These are phyloP conservation scores for Oceanodroma tethys DNA, from an alignment of 2,113 vertebrate species.

Conservation along the genomic window DNA sequence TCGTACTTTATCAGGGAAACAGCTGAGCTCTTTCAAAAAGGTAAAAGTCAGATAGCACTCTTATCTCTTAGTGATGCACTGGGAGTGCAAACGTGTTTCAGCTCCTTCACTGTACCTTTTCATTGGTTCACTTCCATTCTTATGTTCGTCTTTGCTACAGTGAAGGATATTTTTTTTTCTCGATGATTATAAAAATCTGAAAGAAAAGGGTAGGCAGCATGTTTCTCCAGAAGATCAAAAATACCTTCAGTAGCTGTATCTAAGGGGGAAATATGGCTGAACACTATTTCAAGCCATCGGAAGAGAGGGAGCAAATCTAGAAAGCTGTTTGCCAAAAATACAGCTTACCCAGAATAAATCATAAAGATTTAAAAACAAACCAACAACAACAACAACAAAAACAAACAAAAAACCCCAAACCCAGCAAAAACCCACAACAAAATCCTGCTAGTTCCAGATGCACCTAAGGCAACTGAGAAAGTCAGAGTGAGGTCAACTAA, in stretches of 20 bases:
- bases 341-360: background rate
- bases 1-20: conserved; percentile 34
- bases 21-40: conserved; percentile 35
- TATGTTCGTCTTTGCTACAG: conserved; percentile 7
- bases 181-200: background rate
- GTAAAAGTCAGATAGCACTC: conserved; percentile 46
- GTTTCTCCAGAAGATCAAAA: background rate
- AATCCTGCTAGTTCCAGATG: background rate
- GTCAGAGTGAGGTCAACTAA: background rate
- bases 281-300: background rate
- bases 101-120: background rate
- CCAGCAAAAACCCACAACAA: background rate
- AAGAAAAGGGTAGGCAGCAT: background rate
- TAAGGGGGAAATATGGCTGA: background rate
- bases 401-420: background rate
- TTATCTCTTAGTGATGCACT: background rate
- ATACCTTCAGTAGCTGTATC: background rate
- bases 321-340: background rate
- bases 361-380: background rate
- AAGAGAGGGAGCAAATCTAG: background rate
- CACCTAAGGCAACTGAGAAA: background rate
- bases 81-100: background rate
- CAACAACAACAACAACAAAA: no score
- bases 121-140: background rate
- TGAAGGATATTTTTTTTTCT: background rate